A percentile compares a stretch with the other conserved stretches of the same genome.
Evolutionary conservation across 2,113 vertebrate genomes (phyloP).

Genomic region (Ranitomeya imitator): DNA sequence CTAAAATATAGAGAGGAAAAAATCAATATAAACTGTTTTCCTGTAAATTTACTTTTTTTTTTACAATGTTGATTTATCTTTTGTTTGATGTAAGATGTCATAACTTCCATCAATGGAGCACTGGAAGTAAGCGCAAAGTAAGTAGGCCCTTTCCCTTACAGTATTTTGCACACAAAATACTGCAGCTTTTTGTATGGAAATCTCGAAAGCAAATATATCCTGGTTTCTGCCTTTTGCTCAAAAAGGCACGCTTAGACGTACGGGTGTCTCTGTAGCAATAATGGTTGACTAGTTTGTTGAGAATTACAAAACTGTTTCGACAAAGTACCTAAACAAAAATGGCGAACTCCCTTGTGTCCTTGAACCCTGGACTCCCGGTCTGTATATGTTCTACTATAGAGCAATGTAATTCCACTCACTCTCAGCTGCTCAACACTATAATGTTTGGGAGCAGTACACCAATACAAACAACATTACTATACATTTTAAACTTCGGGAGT

Average conservation of each 20-base stretch:
- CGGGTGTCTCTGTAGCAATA: background rate
- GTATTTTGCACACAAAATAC: background rate
- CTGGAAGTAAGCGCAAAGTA: background rate
- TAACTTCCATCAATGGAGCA: background rate
- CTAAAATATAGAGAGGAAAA: constrained; percentile 28
- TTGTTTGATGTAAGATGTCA: constrained; percentile 20
- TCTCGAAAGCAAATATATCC: background rate
- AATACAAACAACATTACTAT: too few relatives aligned
- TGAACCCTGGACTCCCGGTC: background rate
- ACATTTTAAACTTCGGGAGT: too few relatives aligned
- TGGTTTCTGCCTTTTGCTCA: background rate
- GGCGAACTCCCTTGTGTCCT: background rate
- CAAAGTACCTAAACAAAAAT: background rate
- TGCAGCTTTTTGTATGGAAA: constrained; percentile 5
- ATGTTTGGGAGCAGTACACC: background rate
- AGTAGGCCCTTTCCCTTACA: background rate
- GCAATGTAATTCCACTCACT: background rate
- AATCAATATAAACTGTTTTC: constrained; percentile 5
- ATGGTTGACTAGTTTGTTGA: background rate
- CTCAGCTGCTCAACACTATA: background rate
- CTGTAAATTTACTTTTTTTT: background rate
- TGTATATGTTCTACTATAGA: background rate
- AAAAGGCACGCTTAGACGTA: background rate
- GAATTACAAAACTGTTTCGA: background rate
- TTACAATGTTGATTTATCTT: constrained; percentile 2